These are phyloP conservation scores for Noctua comes DNA, from an alignment of 2,888 invertebrate genomes.

Conservation along the genomic window DNA sequence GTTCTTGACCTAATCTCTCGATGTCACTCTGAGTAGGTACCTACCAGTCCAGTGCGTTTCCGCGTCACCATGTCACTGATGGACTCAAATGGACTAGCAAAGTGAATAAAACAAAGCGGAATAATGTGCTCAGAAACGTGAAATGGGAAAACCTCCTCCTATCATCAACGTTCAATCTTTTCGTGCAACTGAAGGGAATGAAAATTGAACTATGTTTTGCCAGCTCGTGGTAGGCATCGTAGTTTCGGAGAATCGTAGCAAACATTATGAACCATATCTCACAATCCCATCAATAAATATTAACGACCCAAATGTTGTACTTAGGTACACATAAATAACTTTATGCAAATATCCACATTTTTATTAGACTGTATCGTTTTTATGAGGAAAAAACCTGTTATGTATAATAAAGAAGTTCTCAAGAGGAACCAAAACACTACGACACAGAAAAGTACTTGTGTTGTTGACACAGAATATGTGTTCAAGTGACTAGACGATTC, in stretches of 20 bases:
- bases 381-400: slow-evolving; percentile 45
- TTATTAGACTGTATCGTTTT: slow-evolving; percentile 40
- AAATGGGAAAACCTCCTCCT: not conserved
- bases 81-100: slow-evolving; percentile 12
- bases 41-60: slow-evolving; percentile 68
- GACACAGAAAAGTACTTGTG: slow-evolving; percentile 35
- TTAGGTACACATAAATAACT: slow-evolving; percentile 43
- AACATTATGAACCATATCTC: slow-evolving; percentile 28
- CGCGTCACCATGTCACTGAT: slow-evolving; percentile 62
- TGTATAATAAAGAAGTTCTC: slow-evolving; percentile 43
- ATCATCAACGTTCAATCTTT: not conserved
- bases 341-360: slow-evolving; percentile 51
- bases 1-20: slow-evolving; percentile 84
- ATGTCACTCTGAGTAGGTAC: slow-evolving; percentile 70
- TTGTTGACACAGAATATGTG: slow-evolving; percentile 42
- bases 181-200: not conserved
- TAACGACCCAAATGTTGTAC: slow-evolving; percentile 37
- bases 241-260: slow-evolving; percentile 11
- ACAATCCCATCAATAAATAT: slow-evolving; percentile 20
- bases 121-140: slow-evolving; percentile 3
- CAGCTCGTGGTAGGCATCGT: not conserved
- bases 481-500: slow-evolving; percentile 39
- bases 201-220: not conserved
- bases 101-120: slow-evolving; percentile 16
- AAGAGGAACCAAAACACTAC: slow-evolving; percentile 43